Base-by-base conservation (phyloP, 2,888 invertebrate species). In the Chalcosyrphus nemorum region DNA sequence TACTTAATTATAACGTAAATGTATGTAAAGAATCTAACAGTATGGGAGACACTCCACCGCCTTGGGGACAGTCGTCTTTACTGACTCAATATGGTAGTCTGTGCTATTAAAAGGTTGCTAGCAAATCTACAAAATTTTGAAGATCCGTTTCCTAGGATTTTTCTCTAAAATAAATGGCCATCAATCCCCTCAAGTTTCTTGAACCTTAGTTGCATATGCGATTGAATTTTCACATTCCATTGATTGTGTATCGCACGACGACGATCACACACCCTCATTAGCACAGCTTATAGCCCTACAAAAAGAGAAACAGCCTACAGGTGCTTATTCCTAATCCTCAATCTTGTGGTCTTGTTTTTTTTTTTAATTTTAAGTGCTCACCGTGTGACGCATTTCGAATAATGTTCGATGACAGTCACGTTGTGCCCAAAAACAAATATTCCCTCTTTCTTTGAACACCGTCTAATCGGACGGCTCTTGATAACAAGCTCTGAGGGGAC, bases 331-430 rank as follows among this genome's bases (percentile, higher is more conserved):
- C 5, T 15, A 43, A 41, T 2, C 41, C 38, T 57, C 38, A 7
- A 3, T 5, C 24, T 50, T 50, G n/a, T 13, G 2, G 59, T n/a
- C n/a, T n/a, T n/a, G n/a, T n/a, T n/a, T n/a, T n/a, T n/a, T n/a
- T n/a, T n/a, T n/a, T n/a, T n/a, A 27, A 61, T 27, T 15, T 43
- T 61, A 29, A 27, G 27, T 29, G 41, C 27, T 29, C 11, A 24
- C 43, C 24, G 43, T 59, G 59, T 59, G 59, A 59, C 59, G 59
- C 59, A 57, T 7, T 57, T 15, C 17, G 21, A 61, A 43, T 43
- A 17, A 27, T 17, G 27, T 9, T 43, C 27, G 7, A 13, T 13
- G 13, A 5, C 6, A 19, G n/a, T 7, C 4, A 47, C n/a, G 32
- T 7, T 32, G 11, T 32, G 11, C 19, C 17, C 15, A 41, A 41